Base-by-base conservation (phyloP, 2,797 vertebrate species). In the Thunnus albacares region DNA sequence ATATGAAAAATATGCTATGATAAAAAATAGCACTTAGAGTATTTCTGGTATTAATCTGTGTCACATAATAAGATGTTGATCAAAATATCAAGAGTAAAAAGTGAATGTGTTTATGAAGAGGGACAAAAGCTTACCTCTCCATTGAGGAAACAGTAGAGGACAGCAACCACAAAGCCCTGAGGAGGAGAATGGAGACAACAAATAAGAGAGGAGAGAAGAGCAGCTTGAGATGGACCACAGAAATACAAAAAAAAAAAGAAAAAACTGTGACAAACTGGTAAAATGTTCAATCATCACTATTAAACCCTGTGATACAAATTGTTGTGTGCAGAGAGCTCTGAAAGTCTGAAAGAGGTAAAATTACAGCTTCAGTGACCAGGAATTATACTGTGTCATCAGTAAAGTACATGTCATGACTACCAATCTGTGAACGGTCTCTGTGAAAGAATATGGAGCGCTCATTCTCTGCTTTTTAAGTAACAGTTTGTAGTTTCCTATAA, bases 111-210 rank as follows among this genome's bases (percentile, higher is more conserved):
- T 49, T 2, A n/a, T 67, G 15, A 41, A 67, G 7, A 13, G 68
- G 20, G 2, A 64, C 35, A 41, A 38, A 43, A 51, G 2, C 97
- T 96, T 97, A 99, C 98, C 97, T 99, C 98, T 87, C 98, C 98
- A 35, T 99, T 99, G 87, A 99, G 95, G 93, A 99, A 99, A 89
- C 98, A 99, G 92, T 99, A 99, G 72, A 99, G 97, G 61, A 99
- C 97, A 26, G 98, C 98, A 26, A 99, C 98, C 83, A 99, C 98
- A 83, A 99, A 99, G 15, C 98, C 98, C 98, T 99, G 81, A n/a
- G 62, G 49, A 83, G 59, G 56, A 81, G 33, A 52, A 61, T 12
- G 24, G 15, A 49, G 52, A 77, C 15, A 53, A 52, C 0, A 67
- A 47, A 57, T 5, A 1, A 55, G 18, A 70, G 2, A 61, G 38